Conservation (phyloP, 2,113 vertebrate genomes). For the Ictidomys tridecemlineatus region DNA sequence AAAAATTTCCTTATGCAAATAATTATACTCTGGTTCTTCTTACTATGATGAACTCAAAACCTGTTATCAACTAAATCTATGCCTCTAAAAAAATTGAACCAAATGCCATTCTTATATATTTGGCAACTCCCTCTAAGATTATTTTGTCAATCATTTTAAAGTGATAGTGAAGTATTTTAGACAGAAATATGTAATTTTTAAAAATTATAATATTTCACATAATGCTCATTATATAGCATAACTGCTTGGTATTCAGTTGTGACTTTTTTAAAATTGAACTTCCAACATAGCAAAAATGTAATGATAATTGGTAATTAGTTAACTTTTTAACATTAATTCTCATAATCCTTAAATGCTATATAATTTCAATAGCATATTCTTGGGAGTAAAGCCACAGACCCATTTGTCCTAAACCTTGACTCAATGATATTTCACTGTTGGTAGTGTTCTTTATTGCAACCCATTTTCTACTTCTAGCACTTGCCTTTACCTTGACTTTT, state of each 20-base stretch:
- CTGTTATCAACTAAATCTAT: background rate
- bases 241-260: background rate
- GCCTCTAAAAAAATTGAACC: background rate
- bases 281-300: background rate
- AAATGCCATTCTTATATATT: background rate
- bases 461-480: background rate
- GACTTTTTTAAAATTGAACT: background rate
- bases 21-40: background rate
- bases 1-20: constrained; percentile 6
- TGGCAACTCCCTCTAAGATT: background rate
- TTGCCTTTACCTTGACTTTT: background rate
- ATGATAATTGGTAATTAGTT: background rate
- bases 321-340: background rate
- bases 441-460: background rate
- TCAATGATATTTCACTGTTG: background rate
- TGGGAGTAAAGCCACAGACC: background rate
- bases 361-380: background rate
- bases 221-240: background rate
- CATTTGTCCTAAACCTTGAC: background rate
- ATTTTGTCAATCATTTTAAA: background rate
- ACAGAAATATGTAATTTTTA: background rate
- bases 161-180: background rate
- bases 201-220: background rate
- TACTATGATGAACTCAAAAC: background rate
- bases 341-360: background rate